Conservation (phyloP, 2,888 invertebrate species). For the Dorcus hopei region DNA sequence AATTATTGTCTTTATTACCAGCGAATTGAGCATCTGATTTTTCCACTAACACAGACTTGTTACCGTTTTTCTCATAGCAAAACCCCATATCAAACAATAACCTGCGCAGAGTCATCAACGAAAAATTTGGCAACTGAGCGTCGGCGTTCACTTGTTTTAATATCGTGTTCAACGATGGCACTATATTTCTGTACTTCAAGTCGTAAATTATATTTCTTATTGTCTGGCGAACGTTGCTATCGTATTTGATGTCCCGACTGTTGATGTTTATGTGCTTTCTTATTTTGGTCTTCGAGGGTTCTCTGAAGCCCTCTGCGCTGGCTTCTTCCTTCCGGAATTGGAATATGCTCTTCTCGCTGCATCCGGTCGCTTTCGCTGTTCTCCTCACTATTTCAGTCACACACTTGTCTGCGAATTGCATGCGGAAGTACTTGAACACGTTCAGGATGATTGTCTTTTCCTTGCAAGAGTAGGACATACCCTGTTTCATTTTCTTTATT, state of each 20-base stretch:
- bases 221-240: constrained; percentile 39
- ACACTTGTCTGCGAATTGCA: constrained; percentile 40
- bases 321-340: constrained; percentile 47
- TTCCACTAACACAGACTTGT: constrained; percentile 44
- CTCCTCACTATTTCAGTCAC: constrained; percentile 44
- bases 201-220: constrained; percentile 45
- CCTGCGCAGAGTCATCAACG: constrained; percentile 45
- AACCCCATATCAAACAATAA: constrained; percentile 48
- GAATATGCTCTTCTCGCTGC: constrained; percentile 48
- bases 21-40: constrained; percentile 22
- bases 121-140: constrained; percentile 42
- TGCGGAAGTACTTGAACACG: constrained; percentile 47
- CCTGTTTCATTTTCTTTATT: constrained; percentile 48
- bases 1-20: constrained; percentile 13
- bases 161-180: constrained; percentile 44
- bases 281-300: constrained; percentile 45
- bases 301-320: constrained; percentile 44
- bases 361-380: constrained; percentile 47
- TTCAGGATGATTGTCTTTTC: constrained; percentile 48
- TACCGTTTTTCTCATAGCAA: constrained; percentile 44
- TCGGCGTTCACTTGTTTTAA: constrained; percentile 41
- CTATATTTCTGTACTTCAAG: constrained; percentile 40
- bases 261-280: constrained; percentile 46
- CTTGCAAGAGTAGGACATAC: constrained; percentile 47
- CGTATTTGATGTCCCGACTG: constrained; percentile 46